Base-by-base conservation (phyloP, 1,140 invertebrate species). In the Euglossa dilemma region DNA sequence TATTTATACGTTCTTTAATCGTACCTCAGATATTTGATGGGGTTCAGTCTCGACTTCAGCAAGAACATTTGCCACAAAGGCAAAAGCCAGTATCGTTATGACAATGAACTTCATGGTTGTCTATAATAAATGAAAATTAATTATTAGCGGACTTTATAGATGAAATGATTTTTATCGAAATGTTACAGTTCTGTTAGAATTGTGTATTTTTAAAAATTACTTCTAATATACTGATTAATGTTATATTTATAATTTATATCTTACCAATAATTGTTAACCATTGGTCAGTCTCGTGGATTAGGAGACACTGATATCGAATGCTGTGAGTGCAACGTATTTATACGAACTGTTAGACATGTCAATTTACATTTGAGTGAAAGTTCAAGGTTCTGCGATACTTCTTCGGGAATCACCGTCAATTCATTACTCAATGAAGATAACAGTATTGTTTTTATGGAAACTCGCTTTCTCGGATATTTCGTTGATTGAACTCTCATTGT, bases 401-500 rank as follows among this genome's bases (percentile, higher is more conserved):
- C 8, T 52, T n/a, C 5, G 78, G 70, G 70, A 56, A 80, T 25
- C 47, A 80, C 78, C 70, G 70, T 8, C 4, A 28, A n/a, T 45
- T 23, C 28, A 36, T 4, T 36, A 63, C 8, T 23, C 23, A 16
- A 0, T 2, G 16, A 50, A 61, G 25, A 71, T 61, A n/a, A 56
- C 9, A 7, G 50, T 5, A 11, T 28, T 57, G 3, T 70, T 59
- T 52, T 52, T 63, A 25, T 52, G 45, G 16, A 47, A 1, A 11
- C 28, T 25, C 28, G 56, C 25, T 63, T 36, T 36, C 16, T 36
- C 16, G 45, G 2, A 6, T 3, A 7, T 45, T 25, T 69, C 57
- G 4, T n/a, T n/a, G 23, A 59, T 6, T 6, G 0, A 25, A 1
- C 9, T 36, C 16, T 14, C 12, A 14, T 59, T 25, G 2, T 61